phyloP scores from a whole-genome alignment of 2,888 invertebrate species.

The Phyllotreta cruciferae region DNA sequence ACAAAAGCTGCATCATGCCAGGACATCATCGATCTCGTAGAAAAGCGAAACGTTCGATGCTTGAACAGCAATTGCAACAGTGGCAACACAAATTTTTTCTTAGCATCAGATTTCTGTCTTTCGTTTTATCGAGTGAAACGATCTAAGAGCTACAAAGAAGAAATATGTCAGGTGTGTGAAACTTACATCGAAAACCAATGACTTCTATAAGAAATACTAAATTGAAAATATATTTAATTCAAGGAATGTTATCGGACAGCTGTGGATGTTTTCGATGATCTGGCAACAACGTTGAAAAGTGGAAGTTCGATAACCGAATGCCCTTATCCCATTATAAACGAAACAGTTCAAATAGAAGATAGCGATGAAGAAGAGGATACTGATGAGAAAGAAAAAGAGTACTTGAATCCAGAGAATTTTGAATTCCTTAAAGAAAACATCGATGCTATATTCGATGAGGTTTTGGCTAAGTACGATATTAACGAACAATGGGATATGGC shows the following conservation, averaged over 20 bases:
- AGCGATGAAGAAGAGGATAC: constrained; percentile 56
- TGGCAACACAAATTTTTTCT: constrained; percentile 52
- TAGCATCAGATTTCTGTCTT: constrained; percentile 59
- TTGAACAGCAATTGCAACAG: constrained; percentile 66
- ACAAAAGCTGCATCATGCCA: constrained; percentile 21
- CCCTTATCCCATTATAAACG: constrained; percentile 56
- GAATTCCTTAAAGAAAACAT: constrained; percentile 60
- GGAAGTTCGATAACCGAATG: constrained; percentile 44
- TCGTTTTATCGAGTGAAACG: constrained; percentile 59
- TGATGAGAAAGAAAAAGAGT: constrained; percentile 42
- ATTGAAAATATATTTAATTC: not conserved
- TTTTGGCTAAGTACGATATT: constrained; percentile 61
- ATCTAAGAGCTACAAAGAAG: constrained; percentile 53
- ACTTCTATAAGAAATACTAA: not conserved
- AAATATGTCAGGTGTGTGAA: constrained; percentile 59
- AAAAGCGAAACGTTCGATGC: constrained; percentile 58
- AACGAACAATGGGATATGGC: constrained; percentile 60
- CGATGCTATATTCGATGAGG: constrained; percentile 59
- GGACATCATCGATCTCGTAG: constrained; percentile 55
- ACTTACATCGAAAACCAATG: not conserved
- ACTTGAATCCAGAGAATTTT: constrained; percentile 50
- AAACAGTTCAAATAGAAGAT: constrained; percentile 58
- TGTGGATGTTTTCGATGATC: constrained; percentile 54
- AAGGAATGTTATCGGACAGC: constrained; percentile 55
- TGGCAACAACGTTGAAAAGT: constrained; percentile 46